Evolutionary conservation across 2,113 vertebrate genomes (phyloP).

Genomic region (Ictalurus furcatus): DNA sequence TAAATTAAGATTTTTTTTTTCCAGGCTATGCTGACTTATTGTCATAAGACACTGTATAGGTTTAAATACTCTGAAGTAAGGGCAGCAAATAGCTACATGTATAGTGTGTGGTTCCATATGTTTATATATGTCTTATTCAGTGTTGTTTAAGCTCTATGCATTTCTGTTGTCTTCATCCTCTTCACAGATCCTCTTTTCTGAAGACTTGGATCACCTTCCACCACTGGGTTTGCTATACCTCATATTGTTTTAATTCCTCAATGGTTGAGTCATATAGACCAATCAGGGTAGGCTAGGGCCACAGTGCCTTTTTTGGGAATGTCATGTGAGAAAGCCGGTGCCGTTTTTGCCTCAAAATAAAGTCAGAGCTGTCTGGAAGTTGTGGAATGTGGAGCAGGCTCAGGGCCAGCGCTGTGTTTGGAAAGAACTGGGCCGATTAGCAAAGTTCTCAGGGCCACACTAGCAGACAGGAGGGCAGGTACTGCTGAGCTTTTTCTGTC

Average conservation of each 20-base stretch:
- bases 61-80: background rate
- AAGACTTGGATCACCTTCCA: slow-evolving; percentile 26
- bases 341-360: slow-evolving; percentile 83
- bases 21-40: background rate
- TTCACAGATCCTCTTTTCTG: slow-evolving; percentile 31
- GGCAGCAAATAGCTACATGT: background rate
- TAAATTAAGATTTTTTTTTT: background rate
- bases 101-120: background rate
- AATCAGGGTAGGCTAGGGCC: slow-evolving; percentile 87
- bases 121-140: background rate
- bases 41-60: background rate
- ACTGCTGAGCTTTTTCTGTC: slow-evolving; percentile 56
- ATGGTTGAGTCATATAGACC: slow-evolving; percentile 93
- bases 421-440: slow-evolving; percentile 75
- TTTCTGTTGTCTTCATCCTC: slow-evolving; percentile 21
- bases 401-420: slow-evolving; percentile 78
- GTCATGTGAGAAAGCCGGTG: slow-evolving; percentile 95
- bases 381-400: slow-evolving; percentile 84
- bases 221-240: slow-evolving; percentile 75
- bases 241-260: slow-evolving; percentile 94
- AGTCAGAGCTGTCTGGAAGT: slow-evolving; percentile 85
- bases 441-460: slow-evolving; percentile 71
- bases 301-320: slow-evolving; percentile 99
- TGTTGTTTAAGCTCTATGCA: background rate
- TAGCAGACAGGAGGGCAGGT: slow-evolving; percentile 59